Percentiles rank a stretch among this genome's conserved stretches.
phyloP scores from a whole-genome alignment of 1,140 invertebrate species.

The Drosophila nigromelanica region DNA sequence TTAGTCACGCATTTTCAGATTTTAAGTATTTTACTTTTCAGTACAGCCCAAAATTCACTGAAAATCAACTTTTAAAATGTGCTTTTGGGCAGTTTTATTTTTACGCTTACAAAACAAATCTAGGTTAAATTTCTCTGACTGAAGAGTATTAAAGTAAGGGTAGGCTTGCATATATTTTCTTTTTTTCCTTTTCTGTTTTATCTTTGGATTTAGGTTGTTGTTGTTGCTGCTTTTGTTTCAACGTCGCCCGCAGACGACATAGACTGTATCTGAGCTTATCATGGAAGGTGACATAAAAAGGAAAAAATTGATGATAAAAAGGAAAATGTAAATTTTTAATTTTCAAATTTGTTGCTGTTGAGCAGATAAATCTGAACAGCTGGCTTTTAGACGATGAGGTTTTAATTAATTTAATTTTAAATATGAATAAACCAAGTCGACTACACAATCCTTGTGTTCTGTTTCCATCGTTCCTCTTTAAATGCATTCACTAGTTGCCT shows the following conservation, averaged over 20 bases:
- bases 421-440: constrained; percentile 3
- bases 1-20: not conserved
- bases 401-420: constrained; percentile 20
- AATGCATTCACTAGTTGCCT: constrained; percentile 15
- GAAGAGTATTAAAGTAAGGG: constrained; percentile 10
- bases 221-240: constrained; percentile 32
- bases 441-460: not conserved
- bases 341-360: constrained; percentile 4
- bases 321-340: constrained; percentile 23
- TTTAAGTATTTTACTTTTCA: not conserved
- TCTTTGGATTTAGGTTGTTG: constrained; percentile 38
- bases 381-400: constrained; percentile 3
- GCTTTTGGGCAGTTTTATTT: not conserved
- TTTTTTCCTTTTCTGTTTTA: not conserved
- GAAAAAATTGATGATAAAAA: constrained; percentile 1
- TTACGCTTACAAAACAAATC: not conserved
- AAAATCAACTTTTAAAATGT: not conserved
- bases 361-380: constrained; percentile 16
- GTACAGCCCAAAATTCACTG: not conserved
- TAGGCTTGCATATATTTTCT: not conserved
- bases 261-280: constrained; percentile 17
- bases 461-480: not conserved
- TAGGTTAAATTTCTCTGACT: not conserved
- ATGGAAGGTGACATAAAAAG: constrained; percentile 32
- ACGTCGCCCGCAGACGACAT: constrained; percentile 28